Evolutionary conservation across 2,797 vertebrate genomes (phyloP).

Genomic region (Dallia pectoralis): DNA sequence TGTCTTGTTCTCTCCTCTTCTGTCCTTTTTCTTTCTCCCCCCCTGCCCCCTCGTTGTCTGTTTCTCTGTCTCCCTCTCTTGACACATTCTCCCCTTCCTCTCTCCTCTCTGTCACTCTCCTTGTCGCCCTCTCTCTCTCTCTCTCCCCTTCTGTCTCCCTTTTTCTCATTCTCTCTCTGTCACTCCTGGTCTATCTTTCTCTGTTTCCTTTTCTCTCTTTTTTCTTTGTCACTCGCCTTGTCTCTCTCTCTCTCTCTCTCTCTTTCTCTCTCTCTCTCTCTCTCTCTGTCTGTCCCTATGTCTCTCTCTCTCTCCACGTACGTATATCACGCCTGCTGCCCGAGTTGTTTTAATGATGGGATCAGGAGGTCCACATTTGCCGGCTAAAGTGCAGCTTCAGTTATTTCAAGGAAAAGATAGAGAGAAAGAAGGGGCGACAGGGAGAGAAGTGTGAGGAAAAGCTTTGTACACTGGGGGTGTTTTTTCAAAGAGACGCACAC

Average conservation of each 20-base stretch:
- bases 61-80: slow-evolving; percentile 25
- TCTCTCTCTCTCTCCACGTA: slow-evolving; percentile 12
- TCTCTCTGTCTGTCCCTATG: neutral
- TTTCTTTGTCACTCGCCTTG: no score
- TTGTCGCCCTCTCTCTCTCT: neutral
- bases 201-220: neutral
- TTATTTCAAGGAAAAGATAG: slow-evolving; percentile 67
- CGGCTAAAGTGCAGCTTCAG: slow-evolving; percentile 80
- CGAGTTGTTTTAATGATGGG: slow-evolving; percentile 79
- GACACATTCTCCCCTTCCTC: slow-evolving; percentile 16
- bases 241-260: neutral
- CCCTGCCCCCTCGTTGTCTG: neutral
- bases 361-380: slow-evolving; percentile 77
- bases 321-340: slow-evolving; percentile 68
- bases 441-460: slow-evolving; percentile 33
- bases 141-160: neutral
- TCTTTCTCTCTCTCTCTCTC: neutral
- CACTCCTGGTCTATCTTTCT: slow-evolving; percentile 15
- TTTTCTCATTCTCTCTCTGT: neutral
- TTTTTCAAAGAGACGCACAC: slow-evolving; percentile 83
- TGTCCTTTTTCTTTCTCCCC: neutral
- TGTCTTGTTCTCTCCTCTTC: no score
- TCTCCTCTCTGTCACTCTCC: slow-evolving; percentile 4
- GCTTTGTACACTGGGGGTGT: slow-evolving; percentile 82
- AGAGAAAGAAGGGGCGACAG: slow-evolving; percentile 44